phyloP scores from a whole-genome alignment of 2,888 invertebrate genomes.

The Unio pictorum region DNA sequence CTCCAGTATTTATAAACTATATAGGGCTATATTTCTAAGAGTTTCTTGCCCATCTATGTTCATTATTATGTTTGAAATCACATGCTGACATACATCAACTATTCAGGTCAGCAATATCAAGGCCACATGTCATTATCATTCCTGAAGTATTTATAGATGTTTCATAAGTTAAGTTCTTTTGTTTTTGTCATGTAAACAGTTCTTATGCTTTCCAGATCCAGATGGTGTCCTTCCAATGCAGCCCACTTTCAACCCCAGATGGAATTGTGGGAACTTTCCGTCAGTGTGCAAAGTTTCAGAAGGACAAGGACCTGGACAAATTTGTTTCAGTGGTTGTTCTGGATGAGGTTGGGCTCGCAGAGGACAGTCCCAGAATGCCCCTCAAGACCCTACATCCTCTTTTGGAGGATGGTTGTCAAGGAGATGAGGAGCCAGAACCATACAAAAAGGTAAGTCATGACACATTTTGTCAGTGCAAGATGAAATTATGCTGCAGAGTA shows the following conservation, averaged over 20 bases:
- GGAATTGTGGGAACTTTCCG: conserved; percentile 63
- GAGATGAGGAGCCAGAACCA: conserved; percentile 57
- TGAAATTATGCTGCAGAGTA: no score
- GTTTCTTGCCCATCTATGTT: no score
- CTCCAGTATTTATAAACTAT: no score
- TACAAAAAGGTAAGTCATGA: conserved; percentile 52
- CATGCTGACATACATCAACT: no score
- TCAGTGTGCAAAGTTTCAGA: conserved; percentile 64
- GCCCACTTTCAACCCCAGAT: conserved; percentile 64
- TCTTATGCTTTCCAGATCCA: conserved; percentile 42
- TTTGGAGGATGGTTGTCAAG: conserved; percentile 66
- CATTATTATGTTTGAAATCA: no score
- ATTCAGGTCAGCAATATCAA: no score
- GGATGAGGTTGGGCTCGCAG: conserved; percentile 68
- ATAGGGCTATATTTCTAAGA: no score
- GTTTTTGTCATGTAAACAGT: no score
- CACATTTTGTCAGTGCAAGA: no score
- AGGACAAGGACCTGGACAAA: conserved; percentile 55
- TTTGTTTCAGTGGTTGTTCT: conserved; percentile 66
- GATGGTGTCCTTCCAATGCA: conserved; percentile 69
- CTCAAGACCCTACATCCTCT: conserved; percentile 68
- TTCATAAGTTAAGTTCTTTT: no score
- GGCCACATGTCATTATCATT: no score
- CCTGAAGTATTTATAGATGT: no score
- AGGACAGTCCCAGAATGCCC: conserved; percentile 68